Base-by-base conservation (phyloP, 2,888 invertebrate species). In the Phorcus lineatus region DNA sequence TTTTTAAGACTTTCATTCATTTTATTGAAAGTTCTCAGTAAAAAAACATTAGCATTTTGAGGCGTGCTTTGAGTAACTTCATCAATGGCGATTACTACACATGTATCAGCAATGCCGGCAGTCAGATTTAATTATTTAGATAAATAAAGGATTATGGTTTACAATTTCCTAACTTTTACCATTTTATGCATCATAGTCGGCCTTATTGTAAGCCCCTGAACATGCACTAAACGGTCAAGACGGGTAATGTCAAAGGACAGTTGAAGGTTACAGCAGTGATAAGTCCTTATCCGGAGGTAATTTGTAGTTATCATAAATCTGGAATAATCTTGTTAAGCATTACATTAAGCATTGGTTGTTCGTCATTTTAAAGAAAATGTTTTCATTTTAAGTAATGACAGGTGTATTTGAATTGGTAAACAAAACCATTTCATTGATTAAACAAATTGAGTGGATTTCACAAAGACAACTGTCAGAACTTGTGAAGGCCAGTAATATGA, bases 201-300 rank as follows among this genome's bases (percentile, higher is more conserved):
- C 13, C 11, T 13, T 11, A 47, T n/a, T 31, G 24, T 6, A 2
- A 67, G 16, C 7, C n/a, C 28, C 4, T 16, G 24, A 24, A 24
- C 13, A 74, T 74, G 36, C 0, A 47, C 0, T 7, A 13, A 16
- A 17, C 22, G 52, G 2, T 52, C 52, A n/a, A 57, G 22, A n/a
- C 2, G 19, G 7, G 24, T 11, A n/a, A 19, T 17, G 24, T 28
- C 77, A 74, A 80, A 80, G 80, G 80, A 74, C 80, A 77, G n/a
- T 24, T 80, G 77, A 80, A 80, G 80, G 80, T 80, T 70, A 80
- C 54, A 22, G 54, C 22, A 74, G 19, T 6, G 31, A 70, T 36
- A 31, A 52, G 47, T 31, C 62, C 47, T 47, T 47, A 47, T 47
- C 47, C 1, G 47, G 47, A 47, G 1, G 1, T 47, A 47, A 47